Evolutionary conservation across 2,113 vertebrate genomes (phyloP).

Genomic region (Myotis davidii): DNA sequence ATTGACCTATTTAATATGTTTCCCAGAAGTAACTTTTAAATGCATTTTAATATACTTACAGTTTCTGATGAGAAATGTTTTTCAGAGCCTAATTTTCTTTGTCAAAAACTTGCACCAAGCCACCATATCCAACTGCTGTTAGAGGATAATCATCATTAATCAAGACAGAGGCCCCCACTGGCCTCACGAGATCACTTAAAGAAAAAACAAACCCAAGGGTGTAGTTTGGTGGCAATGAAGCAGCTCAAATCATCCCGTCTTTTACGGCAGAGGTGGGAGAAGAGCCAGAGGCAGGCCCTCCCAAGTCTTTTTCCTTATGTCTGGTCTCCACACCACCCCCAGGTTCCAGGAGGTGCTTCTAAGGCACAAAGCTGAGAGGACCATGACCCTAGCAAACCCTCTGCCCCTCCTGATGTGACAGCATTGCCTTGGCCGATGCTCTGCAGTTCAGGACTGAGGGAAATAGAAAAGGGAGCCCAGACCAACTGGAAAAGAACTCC

Average conservation of each 20-base stretch:
- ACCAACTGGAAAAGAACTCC: conserved; percentile 22
- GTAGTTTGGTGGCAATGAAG: not conserved
- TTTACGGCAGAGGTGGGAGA: not conserved
- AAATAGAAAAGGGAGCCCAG: not conserved
- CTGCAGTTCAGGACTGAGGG: not conserved
- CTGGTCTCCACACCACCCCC: not conserved
- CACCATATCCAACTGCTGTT: not conserved
- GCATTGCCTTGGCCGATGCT: not conserved
- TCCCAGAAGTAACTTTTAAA: conserved; percentile 55
- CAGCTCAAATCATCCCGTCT: not conserved
- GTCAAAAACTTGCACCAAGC: conserved; percentile 25
- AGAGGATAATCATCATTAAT: not conserved
- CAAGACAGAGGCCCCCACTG: not conserved
- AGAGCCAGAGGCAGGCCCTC: not conserved
- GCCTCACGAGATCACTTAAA: not conserved
- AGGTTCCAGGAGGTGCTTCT: not conserved
- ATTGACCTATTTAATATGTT: conserved; percentile 56
- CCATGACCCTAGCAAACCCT: not conserved
- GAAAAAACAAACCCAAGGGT: not conserved
- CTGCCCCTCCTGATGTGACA: not conserved
- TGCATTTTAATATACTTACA: conserved; percentile 65
- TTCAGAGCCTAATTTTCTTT: conserved; percentile 67
- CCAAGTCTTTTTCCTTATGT: not conserved
- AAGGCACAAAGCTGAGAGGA: not conserved
- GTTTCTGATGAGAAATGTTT: conserved; percentile 61